phyloP scores from a whole-genome alignment of 2,797 vertebrate species.

The Chiroxiphia lanceolata region DNA sequence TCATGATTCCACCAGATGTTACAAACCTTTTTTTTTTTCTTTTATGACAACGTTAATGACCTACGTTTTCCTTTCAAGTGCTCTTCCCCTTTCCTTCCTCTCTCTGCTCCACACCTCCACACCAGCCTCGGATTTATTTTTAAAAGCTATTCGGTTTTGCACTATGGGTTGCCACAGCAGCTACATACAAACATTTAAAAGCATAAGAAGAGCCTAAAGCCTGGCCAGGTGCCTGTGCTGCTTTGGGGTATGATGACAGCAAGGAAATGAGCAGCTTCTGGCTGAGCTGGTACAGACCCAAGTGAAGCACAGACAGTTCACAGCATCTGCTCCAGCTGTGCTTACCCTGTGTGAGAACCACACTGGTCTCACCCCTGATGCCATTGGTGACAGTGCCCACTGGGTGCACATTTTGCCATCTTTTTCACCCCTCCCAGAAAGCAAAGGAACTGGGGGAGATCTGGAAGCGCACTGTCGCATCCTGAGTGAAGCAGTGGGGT shows the following conservation, averaged over 20 bases:
- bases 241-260: neutral
- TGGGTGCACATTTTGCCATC: neutral
- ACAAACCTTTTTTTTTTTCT: neutral
- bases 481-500: neutral
- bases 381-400: accelerated
- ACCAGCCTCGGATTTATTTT: neutral
- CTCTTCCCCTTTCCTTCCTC: slow-evolving; percentile 39
- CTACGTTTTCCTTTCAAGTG: neutral
- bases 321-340: neutral
- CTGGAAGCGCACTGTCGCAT: accelerated
- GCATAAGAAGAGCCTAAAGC: neutral
- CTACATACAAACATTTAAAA: slow-evolving; percentile 30
- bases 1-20: slow-evolving; percentile 26
- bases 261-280: neutral
- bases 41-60: slow-evolving; percentile 7
- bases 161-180: slow-evolving; percentile 13
- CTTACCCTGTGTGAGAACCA: neutral
- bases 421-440: neutral
- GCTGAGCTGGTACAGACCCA: neutral
- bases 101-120: neutral
- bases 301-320: neutral
- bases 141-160: neutral
- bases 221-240: neutral
- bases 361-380: neutral
- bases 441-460: neutral